Evolutionary conservation across 30 jellyfish, hydroid and myxozoan species (phyloP), one percentile per base, ranked within the genome.

Genomic region (Sanderia malayensis): DNA sequence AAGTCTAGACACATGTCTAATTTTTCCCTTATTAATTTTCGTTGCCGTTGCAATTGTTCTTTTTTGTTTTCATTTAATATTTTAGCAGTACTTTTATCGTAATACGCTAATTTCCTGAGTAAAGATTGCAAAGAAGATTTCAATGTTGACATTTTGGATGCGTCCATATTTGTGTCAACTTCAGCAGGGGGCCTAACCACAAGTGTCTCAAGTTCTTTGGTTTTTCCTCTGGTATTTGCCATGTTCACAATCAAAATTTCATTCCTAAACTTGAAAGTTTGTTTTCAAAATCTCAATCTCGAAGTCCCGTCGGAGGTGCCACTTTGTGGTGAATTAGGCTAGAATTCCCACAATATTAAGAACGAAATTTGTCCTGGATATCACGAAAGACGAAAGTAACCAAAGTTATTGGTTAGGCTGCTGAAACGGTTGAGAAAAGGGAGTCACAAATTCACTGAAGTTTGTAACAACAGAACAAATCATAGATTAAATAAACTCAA

Each of bases 261-360:
- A 41, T 41, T 41, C 55, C 55, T 41, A 41, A 41, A 41, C 55
- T 15, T 41, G 55, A 41, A 41, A 41, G 55, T 41, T 41, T 41
- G 55, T 41, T 41, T 41, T 41, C 55, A 41, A 41, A 41, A 41
- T 41, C 55, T 41, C 55, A 41, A 41, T 41, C 55, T 15, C 55
- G 55, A 41, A 41, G 55, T 41, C 55, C 55, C 55, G 55, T 41
- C 55, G 55, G 55, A 41, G 55, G 55, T 41, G 55, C 55, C 55
- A 41, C n/a, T n/a, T n/a, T n/a, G n/a, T n/a, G n/a, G n/a, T n/a
- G n/a, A n/a, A n/a, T n/a, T n/a, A n/a, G n/a, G n/a, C n/a, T n/a
- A n/a, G n/a, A n/a, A n/a, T n/a, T n/a, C n/a, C n/a, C n/a, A n/a
- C n/a, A n/a, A n/a, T n/a, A n/a, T n/a, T n/a, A n/a, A n/a, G n/a